Evolutionary conservation across 2,113 vertebrate species (phyloP).

Genomic region (Chrysemys picta): DNA sequence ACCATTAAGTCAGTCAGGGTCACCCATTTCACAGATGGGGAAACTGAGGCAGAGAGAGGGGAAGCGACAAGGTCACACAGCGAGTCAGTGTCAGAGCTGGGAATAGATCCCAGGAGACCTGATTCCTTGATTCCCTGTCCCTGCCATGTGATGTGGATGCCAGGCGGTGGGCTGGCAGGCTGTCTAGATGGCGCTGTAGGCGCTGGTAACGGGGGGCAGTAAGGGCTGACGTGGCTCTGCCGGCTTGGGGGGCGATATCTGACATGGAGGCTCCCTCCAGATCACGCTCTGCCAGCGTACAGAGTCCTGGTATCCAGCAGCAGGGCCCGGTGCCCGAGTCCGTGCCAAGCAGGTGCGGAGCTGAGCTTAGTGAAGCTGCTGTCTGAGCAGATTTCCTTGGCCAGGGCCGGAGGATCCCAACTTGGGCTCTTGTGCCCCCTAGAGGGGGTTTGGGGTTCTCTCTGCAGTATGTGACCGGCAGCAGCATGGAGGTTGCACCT

Average conservation of each 20-base stretch:
- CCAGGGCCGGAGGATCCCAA: background rate
- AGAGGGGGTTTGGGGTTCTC: too few species aligned
- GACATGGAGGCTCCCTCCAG: background rate
- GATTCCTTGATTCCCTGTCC: background rate
- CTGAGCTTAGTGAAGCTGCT: background rate
- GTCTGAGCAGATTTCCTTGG: background rate
- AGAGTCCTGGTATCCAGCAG: background rate
- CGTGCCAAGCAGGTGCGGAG: background rate
- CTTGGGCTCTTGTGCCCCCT: too few species aligned
- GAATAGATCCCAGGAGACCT: background rate
- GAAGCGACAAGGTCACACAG: background rate
- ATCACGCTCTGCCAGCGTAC: background rate
- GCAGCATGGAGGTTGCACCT: background rate
- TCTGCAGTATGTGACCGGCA: background rate
- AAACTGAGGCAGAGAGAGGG: background rate
- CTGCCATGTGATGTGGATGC: background rate
- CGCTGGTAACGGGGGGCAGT: background rate
- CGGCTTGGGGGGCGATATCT: background rate
- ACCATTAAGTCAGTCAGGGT: background rate
- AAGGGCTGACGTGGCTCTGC: background rate
- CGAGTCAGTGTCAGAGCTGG: background rate
- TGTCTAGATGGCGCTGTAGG: background rate
- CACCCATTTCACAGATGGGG: background rate
- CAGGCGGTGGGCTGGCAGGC: background rate
- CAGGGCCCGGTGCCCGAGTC: background rate